Evolutionary conservation across 2,888 invertebrate species (phyloP).

Genomic region (Galeopsomyia nigrocyanea): DNA sequence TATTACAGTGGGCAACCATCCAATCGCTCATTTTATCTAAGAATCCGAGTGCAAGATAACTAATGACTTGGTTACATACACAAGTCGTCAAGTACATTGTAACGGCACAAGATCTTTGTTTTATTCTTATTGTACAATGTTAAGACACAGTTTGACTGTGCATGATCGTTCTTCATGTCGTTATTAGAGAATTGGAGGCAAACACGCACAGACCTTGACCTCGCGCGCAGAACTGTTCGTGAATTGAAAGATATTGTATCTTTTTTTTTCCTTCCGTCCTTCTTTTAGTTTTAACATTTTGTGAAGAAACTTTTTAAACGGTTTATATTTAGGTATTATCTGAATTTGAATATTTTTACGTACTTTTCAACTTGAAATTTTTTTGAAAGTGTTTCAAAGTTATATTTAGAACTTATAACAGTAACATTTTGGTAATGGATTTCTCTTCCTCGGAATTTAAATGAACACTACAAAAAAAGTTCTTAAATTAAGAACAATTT

Average conservation of each 20-base stretch:
- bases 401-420: no score
- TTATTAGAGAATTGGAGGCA: slow-evolving; percentile 15
- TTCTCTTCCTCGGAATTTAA: no score
- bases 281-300: background rate
- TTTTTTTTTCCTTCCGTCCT: background rate
- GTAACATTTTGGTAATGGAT: no score
- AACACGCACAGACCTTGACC: slow-evolving; percentile 40
- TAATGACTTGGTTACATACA: slow-evolving; percentile 5
- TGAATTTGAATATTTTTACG: background rate
- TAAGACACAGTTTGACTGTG: background rate
- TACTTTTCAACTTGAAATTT: no score
- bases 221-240: slow-evolving; percentile 19
- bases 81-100: slow-evolving; percentile 1
- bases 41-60: background rate
- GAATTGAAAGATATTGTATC: slow-evolving; percentile 27
- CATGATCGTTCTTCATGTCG: slow-evolving; percentile 13
- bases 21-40: slow-evolving; percentile 15
- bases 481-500: no score
- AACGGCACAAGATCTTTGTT: background rate
- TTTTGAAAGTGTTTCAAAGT: no score
- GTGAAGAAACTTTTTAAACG: background rate
- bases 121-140: background rate
- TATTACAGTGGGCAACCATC: slow-evolving; percentile 12
- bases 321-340: background rate
- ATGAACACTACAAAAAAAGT: no score